Percentiles rank a stretch among this genome's conserved stretches.
Evolutionary conservation across 2,113 vertebrate species (phyloP).

Genomic region (Puma concolor): DNA sequence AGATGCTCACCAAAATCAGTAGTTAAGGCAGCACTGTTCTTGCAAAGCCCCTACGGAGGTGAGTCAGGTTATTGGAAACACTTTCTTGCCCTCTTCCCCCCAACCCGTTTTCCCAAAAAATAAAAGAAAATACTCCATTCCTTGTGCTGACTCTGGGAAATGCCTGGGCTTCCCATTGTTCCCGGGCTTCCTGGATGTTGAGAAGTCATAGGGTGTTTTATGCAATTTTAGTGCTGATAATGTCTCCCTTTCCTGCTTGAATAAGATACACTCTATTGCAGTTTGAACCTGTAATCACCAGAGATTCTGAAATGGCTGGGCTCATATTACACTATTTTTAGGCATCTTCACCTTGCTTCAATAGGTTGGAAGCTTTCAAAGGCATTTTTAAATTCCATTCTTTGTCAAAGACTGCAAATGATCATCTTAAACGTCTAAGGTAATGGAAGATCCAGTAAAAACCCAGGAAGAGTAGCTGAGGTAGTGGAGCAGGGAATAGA

Average conservation of each 20-base stretch:
- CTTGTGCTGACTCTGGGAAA: slow-evolving; percentile 58
- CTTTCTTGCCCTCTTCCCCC: not conserved
- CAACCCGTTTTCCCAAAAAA: not conserved
- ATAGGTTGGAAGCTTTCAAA: slow-evolving; percentile 40
- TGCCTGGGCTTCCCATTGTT: not conserved
- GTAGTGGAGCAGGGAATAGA: not conserved
- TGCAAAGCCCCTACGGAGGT: not conserved
- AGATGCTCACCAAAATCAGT: slow-evolving; percentile 99
- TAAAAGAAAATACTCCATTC: slow-evolving; percentile 6
- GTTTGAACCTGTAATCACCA: slow-evolving; percentile 50
- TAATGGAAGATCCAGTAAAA: not conserved
- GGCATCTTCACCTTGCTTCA: slow-evolving; percentile 44
- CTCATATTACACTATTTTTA: slow-evolving; percentile 39
- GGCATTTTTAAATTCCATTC: slow-evolving; percentile 39
- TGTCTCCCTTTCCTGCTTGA: slow-evolving; percentile 52
- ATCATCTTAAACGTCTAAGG: not conserved
- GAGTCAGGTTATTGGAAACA: slow-evolving; percentile 16
- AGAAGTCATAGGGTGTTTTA: slow-evolving; percentile 24
- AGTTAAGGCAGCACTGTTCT: slow-evolving; percentile 88
- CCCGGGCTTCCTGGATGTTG: not conserved
- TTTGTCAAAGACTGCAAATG: slow-evolving; percentile 20
- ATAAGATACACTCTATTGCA: slow-evolving; percentile 2
- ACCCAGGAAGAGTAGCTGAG: not conserved
- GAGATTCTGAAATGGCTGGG: slow-evolving; percentile 31
- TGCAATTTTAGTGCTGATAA: not conserved